phyloP scores from a whole-genome alignment of 2,113 vertebrate species.

The Erpornis zantholeuca region DNA sequence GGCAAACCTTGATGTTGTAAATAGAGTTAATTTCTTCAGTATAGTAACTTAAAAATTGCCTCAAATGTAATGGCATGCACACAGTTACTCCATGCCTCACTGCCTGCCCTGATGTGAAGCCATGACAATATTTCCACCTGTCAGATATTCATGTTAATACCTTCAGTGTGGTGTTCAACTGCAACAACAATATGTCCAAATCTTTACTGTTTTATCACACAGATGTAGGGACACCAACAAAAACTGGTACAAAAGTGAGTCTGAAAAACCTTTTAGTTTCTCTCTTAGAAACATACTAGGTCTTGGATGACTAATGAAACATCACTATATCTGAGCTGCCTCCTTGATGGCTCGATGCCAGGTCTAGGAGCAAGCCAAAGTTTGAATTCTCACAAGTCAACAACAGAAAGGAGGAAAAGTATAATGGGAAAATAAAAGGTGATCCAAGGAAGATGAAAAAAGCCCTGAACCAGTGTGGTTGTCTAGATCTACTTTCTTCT shows the following conservation, averaged over 20 bases:
- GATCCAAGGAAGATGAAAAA: background rate
- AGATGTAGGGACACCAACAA: background rate
- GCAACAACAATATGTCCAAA: background rate
- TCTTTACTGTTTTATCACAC: background rate
- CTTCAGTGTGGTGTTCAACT: background rate
- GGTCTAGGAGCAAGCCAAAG: background rate
- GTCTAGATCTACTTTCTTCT: background rate
- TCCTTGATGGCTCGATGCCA: background rate
- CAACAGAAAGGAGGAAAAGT: background rate
- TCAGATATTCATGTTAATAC: background rate
- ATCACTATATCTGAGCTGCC: background rate
- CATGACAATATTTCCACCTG: background rate
- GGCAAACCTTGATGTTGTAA: background rate
- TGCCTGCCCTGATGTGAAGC: background rate
- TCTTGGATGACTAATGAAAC: background rate
- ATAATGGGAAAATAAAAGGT: background rate
- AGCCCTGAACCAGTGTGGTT: background rate
- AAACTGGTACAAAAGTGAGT: background rate
- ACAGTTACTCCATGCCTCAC: background rate
- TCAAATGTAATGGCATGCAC: background rate
- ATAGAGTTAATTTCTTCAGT: background rate
- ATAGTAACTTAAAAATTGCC: background rate
- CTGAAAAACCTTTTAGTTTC: background rate
- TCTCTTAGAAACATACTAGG: background rate
- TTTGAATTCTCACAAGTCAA: background rate